Base-by-base conservation (phyloP, 1,140 invertebrate genomes). In the Trigoniulus corallinus region DNA sequence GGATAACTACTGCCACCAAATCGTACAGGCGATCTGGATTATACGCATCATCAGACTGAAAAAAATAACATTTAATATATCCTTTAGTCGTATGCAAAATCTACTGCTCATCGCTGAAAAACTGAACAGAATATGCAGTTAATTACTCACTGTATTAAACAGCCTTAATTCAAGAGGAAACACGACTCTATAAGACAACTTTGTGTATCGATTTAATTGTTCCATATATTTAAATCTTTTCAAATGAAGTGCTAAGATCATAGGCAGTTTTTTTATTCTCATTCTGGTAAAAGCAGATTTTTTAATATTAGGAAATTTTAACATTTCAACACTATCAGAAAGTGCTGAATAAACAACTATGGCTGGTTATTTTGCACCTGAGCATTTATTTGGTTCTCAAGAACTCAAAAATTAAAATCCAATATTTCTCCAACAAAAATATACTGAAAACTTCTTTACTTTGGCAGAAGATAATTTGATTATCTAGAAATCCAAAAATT, bases 221-320 rank as follows among this genome's bases (percentile, higher is more conserved):
- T 98, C 96, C 75, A 98, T 89, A 64, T 97, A 98, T 70, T 99
- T 99, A 67, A 99, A 99, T 57, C 94, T 72, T 71, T 99, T 99
- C 53, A 99, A 72, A 74, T 99, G 95, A 50, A 99, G 72, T 13
- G 96, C 95, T 54, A 99, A 71, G 57, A 98, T 95, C 72, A 93
- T 88, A 4, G 96, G 96, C 57, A 97, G 70, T 69, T 97, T 97
- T 71, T 98, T 98, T 0, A 99, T 88, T 53, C 94, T 72, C 89
- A 98, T 98, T 54, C 93, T 58, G 22, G 34, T 7, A 15, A 55
- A 57, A 50, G 18, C 20, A 47, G 3, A 34, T 47, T 2, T 13
- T 50, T 41, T 53, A 2, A 52, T n/a, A n/a, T n/a, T n/a, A n/a
- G n/a, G n/a, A n/a, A n/a, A n/a, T n/a, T n/a, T n/a, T n/a, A n/a